Percentiles rank a stretch among this genome's conserved stretches.
Evolutionary conservation across 2,113 vertebrate genomes (phyloP).

Genomic region (Tricholaema leucomelas): DNA sequence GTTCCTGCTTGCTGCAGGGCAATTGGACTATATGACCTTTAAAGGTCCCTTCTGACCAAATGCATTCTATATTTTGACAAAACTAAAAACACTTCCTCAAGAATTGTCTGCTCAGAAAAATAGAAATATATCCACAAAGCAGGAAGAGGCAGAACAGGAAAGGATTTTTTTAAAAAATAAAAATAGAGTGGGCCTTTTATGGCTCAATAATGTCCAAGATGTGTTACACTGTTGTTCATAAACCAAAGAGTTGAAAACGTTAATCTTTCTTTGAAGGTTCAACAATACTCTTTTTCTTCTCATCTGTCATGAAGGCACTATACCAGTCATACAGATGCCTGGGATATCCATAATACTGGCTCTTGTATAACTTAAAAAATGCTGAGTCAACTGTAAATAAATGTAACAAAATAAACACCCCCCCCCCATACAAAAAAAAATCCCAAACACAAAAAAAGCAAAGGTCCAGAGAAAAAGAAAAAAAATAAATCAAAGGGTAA

Average conservation of each 20-base stretch:
- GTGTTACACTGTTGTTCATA: conserved; percentile 61
- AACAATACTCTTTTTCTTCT: conserved; percentile 69
- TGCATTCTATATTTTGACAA: background rate
- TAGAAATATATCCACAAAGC: background rate
- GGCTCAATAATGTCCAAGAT: conserved; percentile 66
- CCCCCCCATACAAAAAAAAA: background rate
- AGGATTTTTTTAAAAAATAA: conserved; percentile 34
- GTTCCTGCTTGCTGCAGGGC: too few relatives aligned
- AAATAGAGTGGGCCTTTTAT: conserved; percentile 65
- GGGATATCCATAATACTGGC: conserved; percentile 56
- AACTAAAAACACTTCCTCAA: background rate
- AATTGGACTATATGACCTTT: too few relatives aligned
- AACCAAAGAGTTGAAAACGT: conserved; percentile 75
- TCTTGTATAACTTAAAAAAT: conserved; percentile 66
- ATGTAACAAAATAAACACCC: conserved; percentile 10
- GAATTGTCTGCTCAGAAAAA: background rate
- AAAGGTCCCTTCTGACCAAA: too few relatives aligned
- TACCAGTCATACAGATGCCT: conserved; percentile 71
- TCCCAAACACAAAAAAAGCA: background rate
- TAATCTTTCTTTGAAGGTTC: conserved; percentile 74
- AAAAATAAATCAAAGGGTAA: background rate
- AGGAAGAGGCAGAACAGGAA: conserved; percentile 14
- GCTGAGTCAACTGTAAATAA: conserved; percentile 65
- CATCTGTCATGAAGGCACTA: conserved; percentile 69
- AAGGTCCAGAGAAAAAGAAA: background rate